These are phyloP conservation scores for Vireo altiloquus DNA, from an alignment of 2,113 vertebrate genomes.

Conservation along the genomic window DNA sequence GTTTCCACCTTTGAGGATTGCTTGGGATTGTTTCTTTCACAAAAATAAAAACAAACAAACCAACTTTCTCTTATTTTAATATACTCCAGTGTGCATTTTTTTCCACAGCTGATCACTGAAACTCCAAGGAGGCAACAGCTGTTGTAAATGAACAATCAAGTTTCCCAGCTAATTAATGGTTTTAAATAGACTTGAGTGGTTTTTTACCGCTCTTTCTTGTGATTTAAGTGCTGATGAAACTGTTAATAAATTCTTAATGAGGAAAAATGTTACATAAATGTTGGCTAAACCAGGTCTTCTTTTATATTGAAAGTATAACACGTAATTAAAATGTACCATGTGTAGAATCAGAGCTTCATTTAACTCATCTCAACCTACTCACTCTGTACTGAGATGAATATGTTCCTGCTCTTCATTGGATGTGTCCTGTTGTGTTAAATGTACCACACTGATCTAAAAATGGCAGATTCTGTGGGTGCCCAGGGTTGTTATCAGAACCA, in stretches of 20 bases:
- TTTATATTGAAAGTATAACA: neutral
- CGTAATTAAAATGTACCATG: neutral
- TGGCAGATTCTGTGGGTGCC: neutral
- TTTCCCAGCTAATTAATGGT: neutral
- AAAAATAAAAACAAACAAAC: neutral
- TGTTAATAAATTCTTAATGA: constrained; percentile 7
- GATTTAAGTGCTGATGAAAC: neutral
- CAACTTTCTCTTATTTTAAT: neutral
- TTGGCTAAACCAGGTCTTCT: neutral
- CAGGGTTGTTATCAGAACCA: neutral
- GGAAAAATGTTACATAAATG: neutral
- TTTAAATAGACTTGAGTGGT: neutral
- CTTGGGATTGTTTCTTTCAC: neutral
- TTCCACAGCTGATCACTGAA: neutral
- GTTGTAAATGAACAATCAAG: neutral
- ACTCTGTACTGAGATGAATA: neutral
- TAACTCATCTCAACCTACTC: neutral
- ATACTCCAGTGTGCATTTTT: neutral
- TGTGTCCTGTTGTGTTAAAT: neutral
- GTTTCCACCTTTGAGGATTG: neutral
- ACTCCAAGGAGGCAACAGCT: neutral
- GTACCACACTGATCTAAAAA: neutral
- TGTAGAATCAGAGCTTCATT: neutral
- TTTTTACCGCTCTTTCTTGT: neutral
- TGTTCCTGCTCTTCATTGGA: neutral